phyloP scores from a whole-genome alignment of 2,888 invertebrate species.

The Bombyx huttoni region DNA sequence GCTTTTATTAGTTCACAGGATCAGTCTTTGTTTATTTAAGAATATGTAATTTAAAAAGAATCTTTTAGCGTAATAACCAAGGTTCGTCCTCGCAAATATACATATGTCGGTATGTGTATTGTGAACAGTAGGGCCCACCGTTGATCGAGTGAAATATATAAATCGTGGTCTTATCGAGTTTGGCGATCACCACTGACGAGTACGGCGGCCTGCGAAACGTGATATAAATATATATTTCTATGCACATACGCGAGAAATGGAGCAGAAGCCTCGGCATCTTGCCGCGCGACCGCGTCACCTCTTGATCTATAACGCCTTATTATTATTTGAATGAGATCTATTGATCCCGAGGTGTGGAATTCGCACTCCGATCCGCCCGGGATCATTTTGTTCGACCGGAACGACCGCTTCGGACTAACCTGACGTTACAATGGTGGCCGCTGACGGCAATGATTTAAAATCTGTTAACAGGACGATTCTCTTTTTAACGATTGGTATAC shows the following conservation, averaged over 20 bases:
- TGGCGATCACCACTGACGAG: slow-evolving; percentile 57
- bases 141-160: slow-evolving; percentile 69
- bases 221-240: slow-evolving; percentile 70
- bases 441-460: slow-evolving; percentile 73
- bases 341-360: slow-evolving; percentile 68
- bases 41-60: not conserved
- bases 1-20: no score
- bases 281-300: slow-evolving; percentile 23
- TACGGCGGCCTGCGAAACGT: slow-evolving; percentile 39
- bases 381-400: slow-evolving; percentile 70
- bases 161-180: slow-evolving; percentile 66
- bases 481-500: slow-evolving; percentile 72
- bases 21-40: no score
- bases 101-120: slow-evolving; percentile 29
- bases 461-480: slow-evolving; percentile 71
- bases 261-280: slow-evolving; percentile 23
- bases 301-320: slow-evolving; percentile 71
- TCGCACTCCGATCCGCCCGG: slow-evolving; percentile 53
- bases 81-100: slow-evolving; percentile 34
- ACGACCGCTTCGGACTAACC: slow-evolving; percentile 68
- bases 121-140: slow-evolving; percentile 53
- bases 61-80: not conserved
- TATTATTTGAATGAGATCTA: slow-evolving; percentile 72
- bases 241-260: slow-evolving; percentile 48
- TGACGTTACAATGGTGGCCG: slow-evolving; percentile 67